Conservation (phyloP, 2,888 invertebrate genomes). For the Ctena decussata region DNA sequence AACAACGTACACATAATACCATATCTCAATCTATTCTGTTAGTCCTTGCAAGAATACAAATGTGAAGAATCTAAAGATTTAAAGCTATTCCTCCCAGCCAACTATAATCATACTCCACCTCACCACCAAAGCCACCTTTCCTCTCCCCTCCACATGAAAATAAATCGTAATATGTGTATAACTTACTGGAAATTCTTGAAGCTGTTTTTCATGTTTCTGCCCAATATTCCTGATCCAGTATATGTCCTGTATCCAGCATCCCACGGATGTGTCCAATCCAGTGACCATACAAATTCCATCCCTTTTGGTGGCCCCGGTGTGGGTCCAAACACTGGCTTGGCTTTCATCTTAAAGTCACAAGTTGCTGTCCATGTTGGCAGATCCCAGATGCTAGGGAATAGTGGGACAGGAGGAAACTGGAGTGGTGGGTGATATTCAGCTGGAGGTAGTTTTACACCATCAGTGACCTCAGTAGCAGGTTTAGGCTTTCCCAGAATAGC, state of each 20-base stretch:
- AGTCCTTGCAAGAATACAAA: no score
- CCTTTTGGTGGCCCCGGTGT: constrained; percentile 19
- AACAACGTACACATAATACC: no score
- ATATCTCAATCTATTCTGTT: no score
- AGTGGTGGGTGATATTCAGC: background rate
- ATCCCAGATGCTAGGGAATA: constrained; percentile 55
- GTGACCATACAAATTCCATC: background rate
- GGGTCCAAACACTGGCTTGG: constrained; percentile 21
- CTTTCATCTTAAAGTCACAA: background rate
- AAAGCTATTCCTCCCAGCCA: no score
- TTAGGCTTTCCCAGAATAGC: constrained; percentile 9
- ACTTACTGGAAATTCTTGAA: constrained; percentile 38
- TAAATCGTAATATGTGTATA: no score
- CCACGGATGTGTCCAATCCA: constrained; percentile 39
- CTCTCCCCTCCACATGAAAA: no score
- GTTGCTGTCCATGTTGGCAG: constrained; percentile 39
- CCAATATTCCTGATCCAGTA: background rate
- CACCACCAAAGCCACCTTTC: no score
- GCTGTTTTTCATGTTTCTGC: constrained; percentile 10
- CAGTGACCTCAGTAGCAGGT: background rate
- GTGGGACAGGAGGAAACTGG: constrained; percentile 18
- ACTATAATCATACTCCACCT: no score
- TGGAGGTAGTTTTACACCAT: background rate
- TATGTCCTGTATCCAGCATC: constrained; percentile 37
- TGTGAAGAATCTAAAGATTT: no score